Evolutionary conservation across 2,888 invertebrate genomes (phyloP).

Genomic region (Alentia gelatinosa): DNA sequence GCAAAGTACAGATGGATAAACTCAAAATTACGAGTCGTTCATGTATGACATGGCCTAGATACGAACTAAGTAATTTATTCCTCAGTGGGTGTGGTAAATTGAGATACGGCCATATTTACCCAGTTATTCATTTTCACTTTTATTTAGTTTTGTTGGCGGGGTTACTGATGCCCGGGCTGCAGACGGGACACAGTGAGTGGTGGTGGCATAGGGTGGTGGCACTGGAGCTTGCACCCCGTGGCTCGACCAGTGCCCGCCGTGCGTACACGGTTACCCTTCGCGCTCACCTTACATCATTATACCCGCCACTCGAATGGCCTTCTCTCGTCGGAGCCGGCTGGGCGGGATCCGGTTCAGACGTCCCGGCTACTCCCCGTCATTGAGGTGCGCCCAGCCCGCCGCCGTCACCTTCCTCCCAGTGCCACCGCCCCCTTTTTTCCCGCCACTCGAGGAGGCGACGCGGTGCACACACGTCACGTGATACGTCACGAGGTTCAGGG

Average conservation of each 20-base stretch:
- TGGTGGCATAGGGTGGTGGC: not conserved
- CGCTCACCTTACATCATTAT: slow-evolving; percentile 13
- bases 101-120: no score
- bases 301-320: not conserved
- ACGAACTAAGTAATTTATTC: no score
- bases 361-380: not conserved
- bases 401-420: not conserved
- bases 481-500: not conserved
- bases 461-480: not conserved
- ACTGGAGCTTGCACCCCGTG: not conserved
- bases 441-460: not conserved
- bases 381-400: not conserved
- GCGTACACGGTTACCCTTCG: not conserved
- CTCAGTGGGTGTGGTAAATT: no score
- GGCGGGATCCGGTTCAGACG: not conserved
- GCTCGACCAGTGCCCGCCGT: not conserved
- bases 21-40: no score
- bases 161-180: no score
- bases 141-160: no score
- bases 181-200: not conserved
- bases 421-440: not conserved
- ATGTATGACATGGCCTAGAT: no score
- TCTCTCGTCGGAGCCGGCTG: not conserved
- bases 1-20: no score
- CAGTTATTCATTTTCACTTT: no score